Base-by-base conservation (phyloP, 1,140 invertebrate genomes). In the Bradysia coprophila region DNA sequence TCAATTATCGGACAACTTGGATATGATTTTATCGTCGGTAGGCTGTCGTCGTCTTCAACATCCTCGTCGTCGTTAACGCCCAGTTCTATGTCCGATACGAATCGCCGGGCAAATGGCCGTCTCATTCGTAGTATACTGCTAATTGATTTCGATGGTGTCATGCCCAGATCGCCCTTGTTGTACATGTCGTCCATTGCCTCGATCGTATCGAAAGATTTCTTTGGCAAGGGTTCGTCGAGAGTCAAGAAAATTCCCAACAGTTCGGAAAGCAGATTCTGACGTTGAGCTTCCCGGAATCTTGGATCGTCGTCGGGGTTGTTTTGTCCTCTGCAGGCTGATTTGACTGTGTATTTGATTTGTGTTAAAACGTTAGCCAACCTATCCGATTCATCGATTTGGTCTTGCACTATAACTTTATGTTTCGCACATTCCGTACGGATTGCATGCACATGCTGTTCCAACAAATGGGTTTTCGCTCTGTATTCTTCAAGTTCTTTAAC, bases 281-380 rank as follows among this genome's bases (percentile, higher is more conserved):
- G 59, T 15, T 72, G 61, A 49, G 67, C 61, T 43, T 72, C 57
- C n/a, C 59, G 52, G 41, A 56, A 34, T 44, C 56, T 46, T 10
- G 61, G 21, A 32, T 50, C 45, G 19, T 57, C 50, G 23, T 50
- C 10, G 48, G 51, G 45, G 57, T 56, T 11, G 48, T 51, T 43
- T 49, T 49, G 18, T 59, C 56, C 57, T 51, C 71, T 64, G 15
- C 78, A 55, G 24, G 72, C 69, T 43, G 69, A 63, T 42, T 67
- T 58, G 6, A 80, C 66, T 20, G 70, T 67, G 16, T 55, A 51
- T 31, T 68, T 71, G 2, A 75, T 71, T 51, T 71, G 65, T 44
- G 66, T 60, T 16, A 81, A 55, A 43, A 78, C 63, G 31, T 62
- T 58, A 2, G 61, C 65, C 5, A 79, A 46, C 32, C 65, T 64